A percentile compares a stretch with the other conserved stretches of the same genome.
phyloP scores from a whole-genome alignment of 2,113 vertebrate species.

The Daboia siamensis region DNA sequence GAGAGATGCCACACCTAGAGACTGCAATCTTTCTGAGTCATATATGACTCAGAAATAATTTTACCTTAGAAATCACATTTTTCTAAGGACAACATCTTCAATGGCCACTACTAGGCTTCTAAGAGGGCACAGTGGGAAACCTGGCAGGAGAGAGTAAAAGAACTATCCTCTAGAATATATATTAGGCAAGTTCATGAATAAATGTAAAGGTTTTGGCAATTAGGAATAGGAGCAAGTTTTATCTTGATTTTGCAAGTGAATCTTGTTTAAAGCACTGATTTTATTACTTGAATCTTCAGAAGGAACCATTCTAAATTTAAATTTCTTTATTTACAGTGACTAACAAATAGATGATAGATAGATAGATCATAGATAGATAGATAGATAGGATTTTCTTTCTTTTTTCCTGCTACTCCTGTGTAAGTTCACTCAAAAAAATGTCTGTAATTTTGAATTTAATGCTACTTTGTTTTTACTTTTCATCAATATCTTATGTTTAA shows the following conservation, averaged over 20 bases:
- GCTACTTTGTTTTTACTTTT: conserved; percentile 3
- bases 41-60: background rate
- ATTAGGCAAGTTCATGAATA: background rate
- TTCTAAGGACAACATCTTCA: background rate
- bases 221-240: background rate
- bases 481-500: conserved; percentile 6
- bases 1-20: conserved; percentile 1
- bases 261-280: background rate
- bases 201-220: background rate
- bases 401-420: background rate
- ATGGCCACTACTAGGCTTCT: background rate
- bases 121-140: conserved; percentile 4
- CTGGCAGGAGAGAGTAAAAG: background rate
- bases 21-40: conserved; percentile 2
- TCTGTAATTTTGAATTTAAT: conserved; percentile 35
- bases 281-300: background rate
- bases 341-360: background rate
- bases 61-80: background rate
- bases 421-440: background rate
- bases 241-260: background rate
- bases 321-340: conserved; percentile 5
- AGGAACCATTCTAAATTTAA: conserved; percentile 25
- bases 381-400: background rate
- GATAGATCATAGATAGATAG: too few relatives aligned
- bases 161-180: background rate